Evolutionary conservation across 2,113 vertebrate species (phyloP).

Genomic region (Urocolius indicus): DNA sequence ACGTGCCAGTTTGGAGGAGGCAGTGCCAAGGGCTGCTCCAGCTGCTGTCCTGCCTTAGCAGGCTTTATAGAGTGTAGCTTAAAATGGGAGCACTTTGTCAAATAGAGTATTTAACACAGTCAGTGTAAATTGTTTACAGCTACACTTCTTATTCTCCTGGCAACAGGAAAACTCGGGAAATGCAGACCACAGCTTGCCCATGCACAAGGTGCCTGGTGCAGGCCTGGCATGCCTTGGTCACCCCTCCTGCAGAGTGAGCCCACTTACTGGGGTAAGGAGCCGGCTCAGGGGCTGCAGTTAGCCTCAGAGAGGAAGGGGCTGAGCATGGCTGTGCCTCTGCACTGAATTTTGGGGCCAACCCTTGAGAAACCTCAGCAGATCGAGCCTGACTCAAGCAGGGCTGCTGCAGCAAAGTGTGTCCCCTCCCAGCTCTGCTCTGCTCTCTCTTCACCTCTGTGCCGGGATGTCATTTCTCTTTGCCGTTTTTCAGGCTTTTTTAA

Average conservation of each 20-base stretch:
- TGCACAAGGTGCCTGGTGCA: not conserved
- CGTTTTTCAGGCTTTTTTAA: not conserved
- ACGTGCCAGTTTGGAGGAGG: not conserved
- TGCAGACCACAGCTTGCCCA: fast-evolving
- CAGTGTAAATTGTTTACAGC: conserved; percentile 12
- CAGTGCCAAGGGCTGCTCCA: not conserved
- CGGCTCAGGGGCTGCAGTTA: not conserved
- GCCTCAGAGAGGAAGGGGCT: not conserved
- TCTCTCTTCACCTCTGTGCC: not conserved
- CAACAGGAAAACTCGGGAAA: not conserved
- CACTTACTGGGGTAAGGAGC: fast-evolving
- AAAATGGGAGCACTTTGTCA: not conserved
- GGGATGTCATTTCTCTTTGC: not conserved
- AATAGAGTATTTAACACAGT: not conserved
- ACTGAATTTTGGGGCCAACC: not conserved
- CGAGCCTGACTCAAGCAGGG: fast-evolving
- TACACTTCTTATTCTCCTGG: not conserved
- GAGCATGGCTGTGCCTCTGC: not conserved
- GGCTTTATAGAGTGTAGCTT: not conserved
- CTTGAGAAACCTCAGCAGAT: not conserved
- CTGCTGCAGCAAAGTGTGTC: not conserved
- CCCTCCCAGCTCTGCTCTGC: not conserved
- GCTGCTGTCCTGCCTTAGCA: not conserved
- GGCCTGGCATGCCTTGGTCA: not conserved
- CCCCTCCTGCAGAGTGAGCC: fast-evolving